Evolutionary conservation across 2,797 vertebrate genomes (phyloP).

Genomic region (Eulemur albifrons): DNA sequence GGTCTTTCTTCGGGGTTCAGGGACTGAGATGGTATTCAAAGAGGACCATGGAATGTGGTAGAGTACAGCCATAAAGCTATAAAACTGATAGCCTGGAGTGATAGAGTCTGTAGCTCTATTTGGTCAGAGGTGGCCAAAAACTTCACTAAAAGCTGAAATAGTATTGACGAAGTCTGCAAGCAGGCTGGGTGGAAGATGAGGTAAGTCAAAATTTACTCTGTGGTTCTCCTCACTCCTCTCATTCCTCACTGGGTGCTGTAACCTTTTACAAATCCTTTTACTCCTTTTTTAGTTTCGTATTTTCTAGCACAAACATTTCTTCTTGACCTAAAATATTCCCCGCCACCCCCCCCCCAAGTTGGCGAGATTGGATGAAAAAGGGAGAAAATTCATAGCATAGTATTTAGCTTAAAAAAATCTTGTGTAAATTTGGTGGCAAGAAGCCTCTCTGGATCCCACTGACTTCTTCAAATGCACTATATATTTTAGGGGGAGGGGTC

Average conservation of each 20-base stretch:
- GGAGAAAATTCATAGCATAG: neutral
- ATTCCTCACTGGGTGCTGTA: neutral
- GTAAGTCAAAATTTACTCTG: neutral
- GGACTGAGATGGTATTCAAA: neutral
- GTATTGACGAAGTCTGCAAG: neutral
- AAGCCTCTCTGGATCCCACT: neutral
- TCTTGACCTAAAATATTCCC: neutral
- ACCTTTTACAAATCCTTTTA: neutral
- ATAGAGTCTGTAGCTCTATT: neutral
- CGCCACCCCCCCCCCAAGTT: too few relatives aligned
- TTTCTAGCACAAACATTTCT: neutral
- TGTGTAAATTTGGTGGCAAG: neutral
- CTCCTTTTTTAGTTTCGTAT: neutral
- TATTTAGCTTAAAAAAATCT: neutral
- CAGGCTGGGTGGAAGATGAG: neutral
- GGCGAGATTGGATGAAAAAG: neutral
- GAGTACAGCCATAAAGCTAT: rapidly evolving
- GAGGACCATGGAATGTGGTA: neutral
- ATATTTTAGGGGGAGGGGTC: neutral
- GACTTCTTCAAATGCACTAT: neutral
- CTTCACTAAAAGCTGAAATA: neutral
- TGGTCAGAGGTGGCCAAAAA: neutral
- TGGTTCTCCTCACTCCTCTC: neutral
- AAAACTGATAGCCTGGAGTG: neutral
- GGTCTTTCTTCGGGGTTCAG: neutral